Evolutionary conservation across 2,888 invertebrate species (phyloP).

Genomic region (Drosophila robusta): DNA sequence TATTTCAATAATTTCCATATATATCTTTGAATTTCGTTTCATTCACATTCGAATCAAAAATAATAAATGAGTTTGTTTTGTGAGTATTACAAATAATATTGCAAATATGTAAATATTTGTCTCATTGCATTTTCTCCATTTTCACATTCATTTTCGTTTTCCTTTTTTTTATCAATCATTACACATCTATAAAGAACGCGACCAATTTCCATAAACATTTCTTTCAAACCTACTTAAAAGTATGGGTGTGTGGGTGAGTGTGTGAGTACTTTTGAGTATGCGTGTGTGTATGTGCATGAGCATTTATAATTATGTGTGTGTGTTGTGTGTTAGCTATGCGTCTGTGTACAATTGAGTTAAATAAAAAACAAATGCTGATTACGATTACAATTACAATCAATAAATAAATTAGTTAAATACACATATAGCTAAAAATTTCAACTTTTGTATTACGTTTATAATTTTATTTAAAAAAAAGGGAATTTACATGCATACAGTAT

Average conservation of each 20-base stretch:
- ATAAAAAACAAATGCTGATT: slow-evolving; percentile 32
- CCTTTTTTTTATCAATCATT: slow-evolving; percentile 29
- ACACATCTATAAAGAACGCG: slow-evolving; percentile 27
- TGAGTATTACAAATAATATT: slow-evolving; percentile 67
- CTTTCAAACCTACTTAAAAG: slow-evolving; percentile 51
- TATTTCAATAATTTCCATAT: slow-evolving; percentile 40
- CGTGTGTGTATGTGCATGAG: slow-evolving; percentile 10
- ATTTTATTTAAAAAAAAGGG: slow-evolving; percentile 13
- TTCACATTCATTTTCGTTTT: neutral
- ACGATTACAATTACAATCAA: slow-evolving; percentile 37
- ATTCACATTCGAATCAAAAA: slow-evolving; percentile 4
- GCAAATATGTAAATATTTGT: slow-evolving; percentile 34
- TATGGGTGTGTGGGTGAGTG: slow-evolving; percentile 16
- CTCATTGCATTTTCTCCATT: neutral
- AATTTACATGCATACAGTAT: slow-evolving; percentile 29
- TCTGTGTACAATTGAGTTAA: slow-evolving; percentile 41
- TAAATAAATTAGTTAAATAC: slow-evolving; percentile 40
- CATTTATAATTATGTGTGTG: slow-evolving; percentile 8
- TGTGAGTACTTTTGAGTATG: slow-evolving; percentile 10
- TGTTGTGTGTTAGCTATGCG: slow-evolving; percentile 20
- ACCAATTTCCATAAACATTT: slow-evolving; percentile 16
- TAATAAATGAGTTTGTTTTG: slow-evolving; percentile 39
- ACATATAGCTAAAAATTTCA: slow-evolving; percentile 59
- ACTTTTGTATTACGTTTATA: slow-evolving; percentile 32
- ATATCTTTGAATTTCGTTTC: slow-evolving; percentile 21